Base-by-base conservation (phyloP, 64 coral and sea anemone genomes). In the Montipora cactus region DNA sequence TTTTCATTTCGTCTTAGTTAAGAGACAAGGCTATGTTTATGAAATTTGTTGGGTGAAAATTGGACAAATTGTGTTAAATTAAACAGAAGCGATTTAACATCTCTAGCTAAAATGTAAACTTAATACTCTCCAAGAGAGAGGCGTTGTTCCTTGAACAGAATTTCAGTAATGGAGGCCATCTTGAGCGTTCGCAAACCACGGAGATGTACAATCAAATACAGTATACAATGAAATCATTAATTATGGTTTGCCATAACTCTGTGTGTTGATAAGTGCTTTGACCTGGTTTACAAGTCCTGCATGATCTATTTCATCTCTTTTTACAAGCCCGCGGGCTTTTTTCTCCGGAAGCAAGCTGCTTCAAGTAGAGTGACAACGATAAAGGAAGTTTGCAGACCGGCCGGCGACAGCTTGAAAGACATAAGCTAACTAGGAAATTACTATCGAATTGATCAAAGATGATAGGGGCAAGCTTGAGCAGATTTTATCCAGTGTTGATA, bases 341-440 rank as follows among this genome's bases (percentile, higher is more conserved):
- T 16, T 52, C 45, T 49, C 16, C 71, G 82, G 66, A 10, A 45
- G 45, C 62, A 86, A 50, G 62, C 44, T 69, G 82, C 66, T 71
- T 2, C 20, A 23, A 50, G 82, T 86, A 64, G 46, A 86, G 15
- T n/a, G 44, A 69, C 45, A 45, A 5, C 14, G 82, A 86, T 86
- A 86, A 71, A 45, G 82, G 45, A 67, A 71, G 67, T 68, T 86
- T 68, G 61, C 47, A 69, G 82, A 86, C 82, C 62, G 82, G 47
- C 82, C 67, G 82, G 82, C 82, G 82, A 86, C 82, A 86, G 66
- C 82, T 50, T 86, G 82, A 86, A 67, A 86, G 66, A 86, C 66
- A 86, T 20, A 71, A 71, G 81, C 19, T 84, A 48, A 84, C 81
- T 18, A 68, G 82, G 82, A 86, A 71, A 86, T 86, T 46, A 44